Conservation (phyloP, 2,113 vertebrate species). For the Urocolius indicus region DNA sequence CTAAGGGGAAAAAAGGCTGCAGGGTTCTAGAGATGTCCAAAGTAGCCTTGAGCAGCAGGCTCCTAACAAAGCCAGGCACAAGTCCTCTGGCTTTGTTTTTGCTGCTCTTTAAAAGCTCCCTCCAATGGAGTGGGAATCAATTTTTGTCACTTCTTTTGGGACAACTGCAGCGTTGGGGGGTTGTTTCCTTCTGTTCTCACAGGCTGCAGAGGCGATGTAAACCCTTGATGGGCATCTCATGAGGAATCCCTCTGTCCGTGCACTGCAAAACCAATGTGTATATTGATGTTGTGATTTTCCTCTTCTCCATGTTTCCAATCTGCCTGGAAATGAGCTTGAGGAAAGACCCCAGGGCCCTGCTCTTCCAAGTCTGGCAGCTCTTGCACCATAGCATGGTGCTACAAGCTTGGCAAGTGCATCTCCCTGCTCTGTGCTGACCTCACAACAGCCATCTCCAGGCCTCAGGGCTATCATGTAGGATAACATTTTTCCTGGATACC, state of each 20-base stretch:
- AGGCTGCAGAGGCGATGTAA: not conserved
- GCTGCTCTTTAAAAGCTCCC: not conserved
- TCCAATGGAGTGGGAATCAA: not conserved
- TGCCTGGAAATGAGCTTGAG: not conserved
- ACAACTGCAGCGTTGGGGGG: not conserved
- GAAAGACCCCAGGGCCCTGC: not conserved
- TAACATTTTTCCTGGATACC: not conserved
- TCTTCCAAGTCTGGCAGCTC: not conserved
- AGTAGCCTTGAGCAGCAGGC: not conserved
- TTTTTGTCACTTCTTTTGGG: not conserved
- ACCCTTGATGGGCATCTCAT: not conserved
- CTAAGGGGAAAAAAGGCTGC: not conserved
- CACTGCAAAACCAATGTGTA: not conserved
- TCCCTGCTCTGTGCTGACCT: not conserved
- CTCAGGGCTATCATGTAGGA: not conserved
- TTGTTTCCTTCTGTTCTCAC: not conserved
- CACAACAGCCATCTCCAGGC: not conserved
- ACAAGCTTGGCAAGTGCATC: not conserved
- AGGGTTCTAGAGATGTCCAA: not conserved
- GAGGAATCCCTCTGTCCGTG: not conserved
- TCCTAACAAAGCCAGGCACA: not conserved
- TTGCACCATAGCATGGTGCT: not conserved
- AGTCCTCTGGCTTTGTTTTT: not conserved
- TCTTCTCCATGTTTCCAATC: not conserved
- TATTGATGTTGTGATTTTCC: fast-evolving